Evolutionary conservation across 2,113 vertebrate species (phyloP), one percentile per base, ranked within the genome.

Genomic region (Thunnus maccoyii): DNA sequence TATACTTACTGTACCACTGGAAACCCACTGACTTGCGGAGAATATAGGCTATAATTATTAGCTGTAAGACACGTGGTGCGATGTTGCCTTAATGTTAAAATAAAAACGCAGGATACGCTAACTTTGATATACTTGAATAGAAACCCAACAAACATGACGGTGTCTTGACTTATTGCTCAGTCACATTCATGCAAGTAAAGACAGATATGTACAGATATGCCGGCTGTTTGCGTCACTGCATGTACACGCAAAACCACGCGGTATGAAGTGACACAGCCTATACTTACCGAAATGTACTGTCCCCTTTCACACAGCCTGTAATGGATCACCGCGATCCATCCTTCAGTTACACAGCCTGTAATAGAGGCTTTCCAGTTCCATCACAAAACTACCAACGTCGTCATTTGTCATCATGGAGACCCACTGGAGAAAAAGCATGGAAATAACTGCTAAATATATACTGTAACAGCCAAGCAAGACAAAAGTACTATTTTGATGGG

Each of bases 291-390:
- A 57, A 58, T 18, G 1, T 55, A 16, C 36, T 16, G n/a, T 47
- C 36, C 36, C 48, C 61, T 1, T 44, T 57, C 27, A 55, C 54
- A 46, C 72, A 36, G 15, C 25, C 25, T 47, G 30, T 64, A 47
- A 64, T 52, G n/a, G 65, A 41, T 51, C 58, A 30, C 56, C 22
- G 48, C 64, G 4, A 13, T 54, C 62, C 32, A 9, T 41, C 41
- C 79, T 25, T 16, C 48, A 14, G 15, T 48, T 25, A 30, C 25
- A 44, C 25, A 50, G 48, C 63, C 44, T 57, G 30, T 75, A 70
- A 80, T 36, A 8, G 15, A 80, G 44, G 54, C 83, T 61, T 70
- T 82, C 14, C 32, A 41, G 13, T 63, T 58, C 56, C 56, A 48
- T 67, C 47, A 14, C 61, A 25, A 17, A 50, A 17, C 25, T 17